Evolutionary conservation across 2,888 invertebrate genomes (phyloP), one percentile per base, ranked within the genome.

Genomic region (Diaphora mendica): DNA sequence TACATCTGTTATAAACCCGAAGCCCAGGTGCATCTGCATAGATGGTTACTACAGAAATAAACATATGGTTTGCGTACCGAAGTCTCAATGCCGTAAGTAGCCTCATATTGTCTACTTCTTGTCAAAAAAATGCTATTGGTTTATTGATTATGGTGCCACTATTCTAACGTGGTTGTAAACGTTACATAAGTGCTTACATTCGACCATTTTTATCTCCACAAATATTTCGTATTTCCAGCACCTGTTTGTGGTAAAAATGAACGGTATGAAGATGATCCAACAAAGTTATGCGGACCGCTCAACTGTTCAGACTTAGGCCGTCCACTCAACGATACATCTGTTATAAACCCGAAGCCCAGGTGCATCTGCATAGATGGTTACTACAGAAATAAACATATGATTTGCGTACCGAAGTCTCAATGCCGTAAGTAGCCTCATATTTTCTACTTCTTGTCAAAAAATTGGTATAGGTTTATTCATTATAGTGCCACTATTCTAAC

Each of bases 311-410:
- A 77, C 35, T 39, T 77, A 35, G 79, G 75, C n/a, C 68, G 48
- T 39, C 64, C 68, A 55, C 33, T 77, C 23, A 15, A 55, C 13
- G 73, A 76, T n/a, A 64, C 74, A 3, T n/a, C 59, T 17, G 64
- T 64, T 48, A 30, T 62, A 44, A 15, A 70, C 17, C 39, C 55
- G 7, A n/a, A 44, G 55, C 72, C 68, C 55, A 78, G 70, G 20
- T 86, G 86, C 69, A 35, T 77, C 1, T 86, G 85, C 42, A 73
- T 76, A 15, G 35, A 73, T 0, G 82, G 78, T n/a, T 82, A 79
- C 42, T 78, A 77, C 11, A 79, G 79, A 64, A 75, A 74, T 15
- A 42, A 65, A 3, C 17, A n/a, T 64, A 68, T 68, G 13, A 9
- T 30, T 20, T 74, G 74, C 51, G 51, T 74, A 55, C 64, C 64